Percentiles rank a stretch among this genome's conserved stretches.
These are phyloP conservation scores for Allobates femoralis DNA, from an alignment of 2,797 vertebrate genomes.

Conservation along the genomic window DNA sequence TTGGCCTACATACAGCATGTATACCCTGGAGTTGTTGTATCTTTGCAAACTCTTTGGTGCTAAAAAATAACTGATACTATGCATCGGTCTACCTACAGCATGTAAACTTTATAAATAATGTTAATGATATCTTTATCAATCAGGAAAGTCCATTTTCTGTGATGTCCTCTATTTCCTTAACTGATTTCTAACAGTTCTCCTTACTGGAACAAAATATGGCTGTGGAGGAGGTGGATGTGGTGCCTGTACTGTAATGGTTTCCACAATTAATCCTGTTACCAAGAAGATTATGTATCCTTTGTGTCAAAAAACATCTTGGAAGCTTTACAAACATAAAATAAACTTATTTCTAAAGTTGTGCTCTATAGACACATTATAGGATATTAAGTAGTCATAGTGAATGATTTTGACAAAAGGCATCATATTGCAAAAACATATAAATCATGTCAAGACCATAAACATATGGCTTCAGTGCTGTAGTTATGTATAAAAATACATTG, in stretches of 20 bases:
- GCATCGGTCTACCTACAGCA: not conserved
- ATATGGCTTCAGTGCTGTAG: no score
- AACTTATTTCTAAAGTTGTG: not conserved
- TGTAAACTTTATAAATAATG: not conserved
- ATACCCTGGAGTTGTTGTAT: no score
- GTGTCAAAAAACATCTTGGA: not conserved
- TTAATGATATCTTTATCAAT: not conserved
- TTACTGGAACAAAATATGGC: slow-evolving; percentile 80
- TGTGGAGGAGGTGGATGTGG: slow-evolving; percentile 84
- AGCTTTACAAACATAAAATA: not conserved
- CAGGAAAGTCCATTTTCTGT: no score
- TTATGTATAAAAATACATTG: no score
- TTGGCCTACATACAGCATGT: no score
- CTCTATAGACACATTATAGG: not conserved
- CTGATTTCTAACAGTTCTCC: slow-evolving; percentile 62
- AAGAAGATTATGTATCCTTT: slow-evolving; percentile 77
- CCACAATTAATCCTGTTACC: slow-evolving; percentile 70
- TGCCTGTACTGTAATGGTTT: slow-evolving; percentile 85
- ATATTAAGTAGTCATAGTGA: no score
- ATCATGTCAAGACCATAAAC: no score
- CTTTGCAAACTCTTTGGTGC: not conserved
- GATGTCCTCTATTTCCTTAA: slow-evolving; percentile 64
- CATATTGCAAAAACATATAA: no score
- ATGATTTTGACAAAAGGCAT: no score
- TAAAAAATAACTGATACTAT: not conserved